Evolutionary conservation across 2,888 invertebrate species (phyloP).

Genomic region (Athalia rosae): DNA sequence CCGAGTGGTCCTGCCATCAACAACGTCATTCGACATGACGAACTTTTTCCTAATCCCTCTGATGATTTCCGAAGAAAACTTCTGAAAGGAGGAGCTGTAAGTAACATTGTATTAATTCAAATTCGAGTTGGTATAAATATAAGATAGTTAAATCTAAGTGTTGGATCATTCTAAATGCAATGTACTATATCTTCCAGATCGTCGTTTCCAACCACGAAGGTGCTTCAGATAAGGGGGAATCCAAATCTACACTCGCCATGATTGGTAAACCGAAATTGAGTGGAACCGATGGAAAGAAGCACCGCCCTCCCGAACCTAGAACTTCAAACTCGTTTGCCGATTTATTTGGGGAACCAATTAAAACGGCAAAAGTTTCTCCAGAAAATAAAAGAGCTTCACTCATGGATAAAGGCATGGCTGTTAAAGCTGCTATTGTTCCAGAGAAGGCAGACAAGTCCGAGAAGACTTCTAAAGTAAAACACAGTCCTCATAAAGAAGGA

Average conservation of each 20-base stretch:
- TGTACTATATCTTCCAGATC: constrained; percentile 60
- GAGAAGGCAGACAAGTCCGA: constrained; percentile 78
- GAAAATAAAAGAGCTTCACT: constrained; percentile 77
- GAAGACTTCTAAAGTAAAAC: constrained; percentile 73
- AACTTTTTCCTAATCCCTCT: constrained; percentile 88
- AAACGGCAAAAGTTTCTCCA: constrained; percentile 82
- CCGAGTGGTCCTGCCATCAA: constrained; percentile 83
- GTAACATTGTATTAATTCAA: constrained; percentile 58
- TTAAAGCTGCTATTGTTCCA: constrained; percentile 69
- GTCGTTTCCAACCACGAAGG: constrained; percentile 75
- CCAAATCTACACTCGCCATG: constrained; percentile 78
- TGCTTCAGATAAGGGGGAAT: constrained; percentile 77
- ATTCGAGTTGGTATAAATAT: neutral
- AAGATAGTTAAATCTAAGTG: too few species aligned
- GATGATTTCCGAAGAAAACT: constrained; percentile 93
- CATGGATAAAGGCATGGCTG: constrained; percentile 66
- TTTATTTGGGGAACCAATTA: constrained; percentile 89
- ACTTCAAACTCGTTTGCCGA: constrained; percentile 82
- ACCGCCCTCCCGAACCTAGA: constrained; percentile 72
- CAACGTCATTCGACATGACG: constrained; percentile 85
- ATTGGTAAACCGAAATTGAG: constrained; percentile 84
- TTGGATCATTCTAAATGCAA: neutral
- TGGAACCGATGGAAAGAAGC: constrained; percentile 73
- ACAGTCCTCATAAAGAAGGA: constrained; percentile 76
- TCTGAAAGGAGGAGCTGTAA: constrained; percentile 89